These are phyloP conservation scores for Melierax canorus DNA, from an alignment of 2,113 vertebrate species.

Conservation along the genomic window DNA sequence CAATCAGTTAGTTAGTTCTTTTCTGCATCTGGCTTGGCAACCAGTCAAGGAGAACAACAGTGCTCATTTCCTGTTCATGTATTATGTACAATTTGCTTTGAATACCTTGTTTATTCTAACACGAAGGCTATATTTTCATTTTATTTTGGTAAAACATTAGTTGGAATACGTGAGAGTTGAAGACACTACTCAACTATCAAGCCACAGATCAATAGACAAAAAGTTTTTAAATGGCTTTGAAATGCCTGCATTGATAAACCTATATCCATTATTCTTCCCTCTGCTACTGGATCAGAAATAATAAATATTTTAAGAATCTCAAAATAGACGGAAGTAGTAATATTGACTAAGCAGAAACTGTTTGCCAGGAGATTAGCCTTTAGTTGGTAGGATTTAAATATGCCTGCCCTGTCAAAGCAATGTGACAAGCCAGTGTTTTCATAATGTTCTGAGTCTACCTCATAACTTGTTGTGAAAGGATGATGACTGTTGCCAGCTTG, in stretches of 20 bases:
- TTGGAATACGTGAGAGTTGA: not conserved
- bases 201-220: not conserved
- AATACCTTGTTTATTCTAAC: slow-evolving; percentile 24
- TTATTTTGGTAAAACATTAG: not conserved
- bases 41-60: not conserved
- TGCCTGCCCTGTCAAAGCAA: slow-evolving; percentile 28
- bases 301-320: slow-evolving; percentile 27
- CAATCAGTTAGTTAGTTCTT: not conserved
- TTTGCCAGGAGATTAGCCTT: slow-evolving; percentile 13
- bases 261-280: not conserved
- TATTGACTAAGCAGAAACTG: slow-evolving; percentile 23
- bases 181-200: not conserved
- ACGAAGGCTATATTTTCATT: not conserved
- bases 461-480: slow-evolving; percentile 27
- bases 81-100: not conserved
- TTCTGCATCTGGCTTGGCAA: slow-evolving; percentile 39
- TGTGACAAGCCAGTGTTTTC: slow-evolving; percentile 20
- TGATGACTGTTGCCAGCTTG: slow-evolving; percentile 13
- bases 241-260: slow-evolving; percentile 12
- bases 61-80: not conserved
- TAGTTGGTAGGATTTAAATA: slow-evolving; percentile 15
- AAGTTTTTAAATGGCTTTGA: slow-evolving; percentile 11
- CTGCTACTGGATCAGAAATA: not conserved
- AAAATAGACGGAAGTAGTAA: slow-evolving; percentile 15
- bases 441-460: not conserved